Evolutionary conservation across 2,888 invertebrate species (phyloP), one percentile per base, ranked within the genome.

Genomic region (Polyploca ridens): DNA sequence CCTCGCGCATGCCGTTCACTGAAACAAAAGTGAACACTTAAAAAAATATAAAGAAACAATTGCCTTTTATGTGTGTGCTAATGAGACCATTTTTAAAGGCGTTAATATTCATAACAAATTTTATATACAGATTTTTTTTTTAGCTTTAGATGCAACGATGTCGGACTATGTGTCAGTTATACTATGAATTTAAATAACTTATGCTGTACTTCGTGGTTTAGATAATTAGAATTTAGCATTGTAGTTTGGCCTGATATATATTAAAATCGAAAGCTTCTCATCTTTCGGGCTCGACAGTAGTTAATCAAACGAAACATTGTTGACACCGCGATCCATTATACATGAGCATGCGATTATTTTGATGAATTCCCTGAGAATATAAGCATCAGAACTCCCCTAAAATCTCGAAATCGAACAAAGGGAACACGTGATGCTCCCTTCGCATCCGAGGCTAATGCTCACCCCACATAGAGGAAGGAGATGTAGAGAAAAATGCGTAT

Each of bases 401-500:
- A 92, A 93, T 92, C 92, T 90, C 89, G 82, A 90, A 90, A 89
- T 86, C 91, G 92, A 93, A 93, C 93, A 93, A 94, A 89, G 85
- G 89, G 87, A 90, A 90, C 90, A 90, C 89, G 91, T 90, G 88
- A 92, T 90, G 82, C 91, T 90, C 92, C 92, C 93, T 91, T 84
- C 86, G 83, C 82, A 83, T 82, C 84, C 85, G 85, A 87, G 89
- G 88, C 93, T 91, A 92, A 92, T 90, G 88, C 89, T 89, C 92
- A 91, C 93, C 94, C 94, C 88, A 92, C 83, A 80, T 88, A 81
- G 85, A 89, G 89, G 89, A 90, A 90, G 90, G 91, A 93, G 93
- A 93, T 90, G 92, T 88, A 90, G 90, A 94, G 93, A 94, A 94
- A 93, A 94, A 94, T 94, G 84, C 93, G 93, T 94, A 94, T 94